Conservation (phyloP, 37 sponge, comb jelly and placozoan genomes). For the Crambe crambe region DNA sequence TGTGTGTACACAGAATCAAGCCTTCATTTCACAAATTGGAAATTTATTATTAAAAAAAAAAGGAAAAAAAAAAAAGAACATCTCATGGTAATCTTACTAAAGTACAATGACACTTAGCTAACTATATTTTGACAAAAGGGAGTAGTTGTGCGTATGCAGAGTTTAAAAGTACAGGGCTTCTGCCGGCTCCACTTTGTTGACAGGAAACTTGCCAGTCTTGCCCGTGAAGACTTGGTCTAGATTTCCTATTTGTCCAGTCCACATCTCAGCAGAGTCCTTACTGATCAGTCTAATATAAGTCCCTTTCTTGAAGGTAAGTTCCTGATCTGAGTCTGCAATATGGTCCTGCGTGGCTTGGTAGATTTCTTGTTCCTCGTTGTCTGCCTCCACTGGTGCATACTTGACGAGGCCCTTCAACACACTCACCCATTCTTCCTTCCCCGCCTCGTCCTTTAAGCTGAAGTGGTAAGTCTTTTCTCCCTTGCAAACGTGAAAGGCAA, state of each 20-base stretch:
- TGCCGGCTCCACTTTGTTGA: conserved; percentile 25
- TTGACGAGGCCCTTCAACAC: conserved; percentile 21
- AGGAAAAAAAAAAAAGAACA: conserved; percentile 1
- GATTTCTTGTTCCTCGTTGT: neutral
- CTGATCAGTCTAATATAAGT: conserved; percentile 22
- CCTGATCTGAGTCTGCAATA: conserved; percentile 11
- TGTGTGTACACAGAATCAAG: too few relatives aligned
- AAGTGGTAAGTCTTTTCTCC: conserved; percentile 38
- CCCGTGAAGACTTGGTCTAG: neutral
- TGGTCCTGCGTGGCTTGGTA: conserved; percentile 47
- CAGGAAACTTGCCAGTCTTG: conserved; percentile 44
- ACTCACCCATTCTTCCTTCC: conserved; percentile 23
- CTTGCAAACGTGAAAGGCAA: conserved; percentile 23
- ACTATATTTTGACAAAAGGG: neutral
- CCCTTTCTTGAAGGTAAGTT: conserved; percentile 46
- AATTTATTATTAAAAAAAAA: neutral
- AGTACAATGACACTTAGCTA: neutral
- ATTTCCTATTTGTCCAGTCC: conserved; percentile 45
- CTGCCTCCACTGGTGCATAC: neutral
- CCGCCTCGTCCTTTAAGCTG: conserved; percentile 8
- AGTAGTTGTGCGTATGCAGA: neutral
- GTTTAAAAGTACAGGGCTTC: conserved; percentile 49
- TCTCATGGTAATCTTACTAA: neutral
- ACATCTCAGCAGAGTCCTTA: conserved; percentile 8
- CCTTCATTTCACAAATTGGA: too few relatives aligned